A percentile compares a stretch with the other conserved stretches of the same genome.
Evolutionary conservation across 2,797 vertebrate species (phyloP).

Genomic region (Sciurus vulgaris): DNA sequence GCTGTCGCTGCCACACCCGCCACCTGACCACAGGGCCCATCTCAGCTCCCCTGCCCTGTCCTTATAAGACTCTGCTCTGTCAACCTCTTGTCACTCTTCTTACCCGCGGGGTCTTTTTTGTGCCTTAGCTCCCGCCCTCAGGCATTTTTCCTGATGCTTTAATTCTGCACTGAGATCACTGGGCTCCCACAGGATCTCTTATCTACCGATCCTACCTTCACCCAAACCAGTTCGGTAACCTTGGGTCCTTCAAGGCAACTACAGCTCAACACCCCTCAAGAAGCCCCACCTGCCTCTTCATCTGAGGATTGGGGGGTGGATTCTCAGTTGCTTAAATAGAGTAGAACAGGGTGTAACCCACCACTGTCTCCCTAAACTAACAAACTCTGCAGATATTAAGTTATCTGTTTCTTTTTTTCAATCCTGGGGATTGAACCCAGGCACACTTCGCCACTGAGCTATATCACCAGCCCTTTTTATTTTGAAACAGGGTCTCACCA

Average conservation of each 20-base stretch:
- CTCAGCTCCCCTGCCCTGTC: not conserved
- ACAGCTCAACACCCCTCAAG: accelerated
- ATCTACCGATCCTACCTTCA: not conserved
- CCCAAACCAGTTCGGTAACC: not conserved
- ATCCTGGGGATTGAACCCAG: no score
- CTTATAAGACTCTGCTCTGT: not conserved
- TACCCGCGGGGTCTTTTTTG: not conserved
- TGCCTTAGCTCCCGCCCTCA: not conserved
- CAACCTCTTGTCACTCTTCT: not conserved
- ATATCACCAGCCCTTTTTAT: no score
- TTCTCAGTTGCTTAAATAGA: not conserved
- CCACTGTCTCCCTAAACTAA: not conserved
- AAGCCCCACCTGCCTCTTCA: not conserved
- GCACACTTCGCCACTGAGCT: no score
- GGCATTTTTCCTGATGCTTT: not conserved
- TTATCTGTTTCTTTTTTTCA: not conserved
- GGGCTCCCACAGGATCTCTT: not conserved
- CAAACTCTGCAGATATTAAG: not conserved
- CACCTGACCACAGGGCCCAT: not conserved
- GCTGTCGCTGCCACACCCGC: not conserved
- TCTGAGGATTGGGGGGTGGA: not conserved
- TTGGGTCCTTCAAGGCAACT: not conserved
- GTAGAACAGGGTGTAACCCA: not conserved
- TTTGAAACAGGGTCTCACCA: no score
- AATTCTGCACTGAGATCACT: not conserved